A percentile compares a stretch with the other conserved stretches of the same genome.
Conservation (phyloP, 2,888 invertebrate genomes). For the Aspidiotus rigidus region DNA sequence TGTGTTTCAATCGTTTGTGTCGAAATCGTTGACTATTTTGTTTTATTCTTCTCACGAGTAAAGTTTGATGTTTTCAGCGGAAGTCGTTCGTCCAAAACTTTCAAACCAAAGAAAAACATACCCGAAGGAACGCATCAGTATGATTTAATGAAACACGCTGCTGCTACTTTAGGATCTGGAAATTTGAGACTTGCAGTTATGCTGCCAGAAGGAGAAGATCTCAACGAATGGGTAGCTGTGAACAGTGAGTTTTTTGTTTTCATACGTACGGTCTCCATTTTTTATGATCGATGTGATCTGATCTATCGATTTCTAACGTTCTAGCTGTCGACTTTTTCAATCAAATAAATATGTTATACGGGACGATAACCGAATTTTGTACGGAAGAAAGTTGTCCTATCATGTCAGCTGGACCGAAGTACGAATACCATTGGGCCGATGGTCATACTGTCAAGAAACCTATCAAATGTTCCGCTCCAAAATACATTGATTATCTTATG, state of each 20-base stretch:
- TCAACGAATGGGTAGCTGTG: slow-evolving; percentile 99
- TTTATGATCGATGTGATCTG: not conserved
- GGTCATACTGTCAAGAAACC: slow-evolving; percentile 96
- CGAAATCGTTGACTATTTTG: not conserved
- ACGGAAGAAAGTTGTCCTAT: slow-evolving; percentile 94
- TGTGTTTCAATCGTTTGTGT: not conserved
- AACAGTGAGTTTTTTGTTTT: slow-evolving; percentile 67
- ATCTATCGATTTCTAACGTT: not conserved
- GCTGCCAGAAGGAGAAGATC: slow-evolving; percentile 96
- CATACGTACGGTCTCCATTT: not conserved
- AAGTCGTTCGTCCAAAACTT: slow-evolving; percentile 89
- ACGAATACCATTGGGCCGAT: slow-evolving; percentile 99
- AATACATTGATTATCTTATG: slow-evolving; percentile 99
- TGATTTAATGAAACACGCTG: slow-evolving; percentile 98
- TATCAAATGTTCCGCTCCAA: slow-evolving; percentile 96
- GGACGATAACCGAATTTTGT: slow-evolving; percentile 99
- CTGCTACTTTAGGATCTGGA: slow-evolving; percentile 93
- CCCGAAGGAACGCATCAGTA: slow-evolving; percentile 97
- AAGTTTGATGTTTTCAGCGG: slow-evolving; percentile 49
- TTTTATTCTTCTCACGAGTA: not conserved
- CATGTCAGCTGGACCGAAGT: slow-evolving; percentile 98
- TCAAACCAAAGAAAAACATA: slow-evolving; percentile 97
- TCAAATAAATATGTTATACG: slow-evolving; percentile 99
- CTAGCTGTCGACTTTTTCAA: slow-evolving; percentile 99
- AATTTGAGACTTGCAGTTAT: slow-evolving; percentile 92